Conservation (phyloP, 2,113 vertebrate genomes). For the Tyto alba region DNA sequence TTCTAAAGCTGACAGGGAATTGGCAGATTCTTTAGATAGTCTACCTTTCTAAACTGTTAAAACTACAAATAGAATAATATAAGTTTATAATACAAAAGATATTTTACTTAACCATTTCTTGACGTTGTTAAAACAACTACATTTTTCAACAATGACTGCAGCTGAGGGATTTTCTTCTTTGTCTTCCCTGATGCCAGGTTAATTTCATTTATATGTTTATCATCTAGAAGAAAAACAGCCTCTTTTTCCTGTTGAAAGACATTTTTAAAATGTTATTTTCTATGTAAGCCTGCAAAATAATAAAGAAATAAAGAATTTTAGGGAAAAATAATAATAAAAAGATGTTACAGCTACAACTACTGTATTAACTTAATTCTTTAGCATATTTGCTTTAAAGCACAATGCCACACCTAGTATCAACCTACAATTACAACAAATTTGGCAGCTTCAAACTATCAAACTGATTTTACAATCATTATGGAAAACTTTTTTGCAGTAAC, state of each 20-base stretch:
- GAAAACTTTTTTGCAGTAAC: not conserved
- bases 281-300: not conserved
- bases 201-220: constrained; percentile 86
- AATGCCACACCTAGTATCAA: not conserved
- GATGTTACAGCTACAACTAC: not conserved
- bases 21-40: not conserved
- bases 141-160: constrained; percentile 83
- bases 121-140: constrained; percentile 81
- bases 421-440: too few species aligned
- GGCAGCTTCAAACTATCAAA: not conserved
- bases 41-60: not conserved
- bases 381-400: not conserved
- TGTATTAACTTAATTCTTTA: not conserved
- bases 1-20: not conserved
- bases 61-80: not conserved
- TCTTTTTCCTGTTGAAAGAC: constrained; percentile 84
- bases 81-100: not conserved
- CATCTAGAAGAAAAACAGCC: constrained; percentile 86
- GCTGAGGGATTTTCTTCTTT: constrained; percentile 83
- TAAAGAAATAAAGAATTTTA: not conserved
- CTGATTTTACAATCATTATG: not conserved
- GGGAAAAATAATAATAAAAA: not conserved
- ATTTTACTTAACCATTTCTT: constrained; percentile 77
- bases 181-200: constrained; percentile 85
- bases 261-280: not conserved